Percentiles rank a stretch among this genome's conserved stretches.
phyloP scores from a whole-genome alignment of 2,113 vertebrate species.

The Noturus placidus region DNA sequence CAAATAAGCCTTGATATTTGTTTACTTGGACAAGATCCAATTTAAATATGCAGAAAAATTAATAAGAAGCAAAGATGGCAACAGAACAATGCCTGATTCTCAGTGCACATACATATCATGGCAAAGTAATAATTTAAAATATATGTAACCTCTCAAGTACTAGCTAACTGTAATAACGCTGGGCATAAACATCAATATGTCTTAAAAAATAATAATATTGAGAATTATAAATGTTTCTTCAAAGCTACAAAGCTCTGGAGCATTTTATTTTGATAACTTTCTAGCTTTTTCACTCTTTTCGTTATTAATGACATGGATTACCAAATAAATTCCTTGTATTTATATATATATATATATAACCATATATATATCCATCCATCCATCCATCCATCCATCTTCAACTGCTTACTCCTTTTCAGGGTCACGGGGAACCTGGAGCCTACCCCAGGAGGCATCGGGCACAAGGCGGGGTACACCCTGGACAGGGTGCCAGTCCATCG shows the following conservation, averaged over 20 bases:
- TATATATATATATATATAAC: too few relatives aligned
- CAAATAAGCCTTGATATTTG: neutral
- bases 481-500: too few relatives aligned
- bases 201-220: neutral
- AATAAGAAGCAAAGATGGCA: neutral
- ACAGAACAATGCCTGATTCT: neutral
- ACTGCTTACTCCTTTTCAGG: too few relatives aligned
- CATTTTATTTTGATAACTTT: neutral
- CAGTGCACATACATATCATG: neutral
- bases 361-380: too few relatives aligned
- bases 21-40: neutral
- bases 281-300: neutral
- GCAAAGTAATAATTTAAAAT: neutral
- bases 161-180: neutral
- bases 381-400: too few relatives aligned
- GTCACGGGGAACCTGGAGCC: too few relatives aligned
- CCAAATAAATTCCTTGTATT: neutral
- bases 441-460: too few relatives aligned
- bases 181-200: neutral
- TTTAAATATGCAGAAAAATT: slow-evolving; percentile 4
- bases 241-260: neutral
- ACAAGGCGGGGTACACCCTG: too few relatives aligned
- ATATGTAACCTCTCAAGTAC: neutral
- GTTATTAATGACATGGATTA: neutral
- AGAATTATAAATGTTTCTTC: neutral